These are phyloP conservation scores for Papilio dardanus DNA, from an alignment of 1,140 invertebrate species.

Conservation along the genomic window DNA sequence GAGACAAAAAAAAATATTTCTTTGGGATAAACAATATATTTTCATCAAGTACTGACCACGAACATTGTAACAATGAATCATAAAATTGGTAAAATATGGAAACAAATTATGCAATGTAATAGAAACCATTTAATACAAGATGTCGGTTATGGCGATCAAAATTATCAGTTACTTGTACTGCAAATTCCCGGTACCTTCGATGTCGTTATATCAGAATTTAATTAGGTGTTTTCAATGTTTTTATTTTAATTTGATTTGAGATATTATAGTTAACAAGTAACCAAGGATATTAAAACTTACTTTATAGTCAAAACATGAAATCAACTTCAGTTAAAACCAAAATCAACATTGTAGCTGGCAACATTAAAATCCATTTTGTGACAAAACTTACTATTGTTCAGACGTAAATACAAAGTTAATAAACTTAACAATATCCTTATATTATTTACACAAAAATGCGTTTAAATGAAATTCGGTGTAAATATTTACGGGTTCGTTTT, in stretches of 20 bases:
- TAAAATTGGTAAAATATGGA: background rate
- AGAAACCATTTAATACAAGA: background rate
- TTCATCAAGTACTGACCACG: constrained; percentile 33
- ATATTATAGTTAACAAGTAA: background rate
- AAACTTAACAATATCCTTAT: constrained; percentile 27
- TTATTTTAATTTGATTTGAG: too few species aligned
- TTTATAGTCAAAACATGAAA: constrained; percentile 33
- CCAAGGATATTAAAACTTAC: background rate
- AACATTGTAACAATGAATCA: constrained; percentile 37
- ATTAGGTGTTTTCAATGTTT: too few species aligned
- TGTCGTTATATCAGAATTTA: constrained; percentile 3
- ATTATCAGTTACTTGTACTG: background rate
- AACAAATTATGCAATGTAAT: background rate
- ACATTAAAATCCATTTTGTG: constrained; percentile 55
- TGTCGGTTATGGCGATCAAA: background rate
- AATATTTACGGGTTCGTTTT: constrained; percentile 44
- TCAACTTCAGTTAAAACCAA: constrained; percentile 22
- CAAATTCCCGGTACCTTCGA: background rate
- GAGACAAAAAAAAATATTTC: constrained; percentile 8
- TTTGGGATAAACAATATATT: constrained; percentile 31
- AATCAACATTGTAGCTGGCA: constrained; percentile 42
- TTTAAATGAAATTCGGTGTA: constrained; percentile 37
- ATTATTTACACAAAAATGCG: constrained; percentile 38
- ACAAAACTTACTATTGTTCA: constrained; percentile 44
- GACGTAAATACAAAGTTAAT: constrained; percentile 21